Conservation (phyloP, 2,888 invertebrate species). For the Mythimna loreyi region DNA sequence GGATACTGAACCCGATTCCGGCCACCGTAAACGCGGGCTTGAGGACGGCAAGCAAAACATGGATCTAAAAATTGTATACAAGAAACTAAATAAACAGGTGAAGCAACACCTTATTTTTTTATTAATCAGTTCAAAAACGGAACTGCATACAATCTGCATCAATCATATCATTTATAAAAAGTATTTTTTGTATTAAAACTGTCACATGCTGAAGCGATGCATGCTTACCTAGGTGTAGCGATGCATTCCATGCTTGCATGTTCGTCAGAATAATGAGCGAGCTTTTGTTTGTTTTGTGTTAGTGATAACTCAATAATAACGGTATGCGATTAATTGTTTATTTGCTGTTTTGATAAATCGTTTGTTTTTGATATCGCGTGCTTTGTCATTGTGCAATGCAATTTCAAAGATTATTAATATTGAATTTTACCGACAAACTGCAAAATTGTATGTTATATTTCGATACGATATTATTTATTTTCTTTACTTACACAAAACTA, state of each 20-base stretch:
- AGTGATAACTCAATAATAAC: constrained; percentile 18
- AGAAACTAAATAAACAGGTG: too few relatives aligned
- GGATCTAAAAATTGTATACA: too few relatives aligned
- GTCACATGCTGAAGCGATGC: background rate
- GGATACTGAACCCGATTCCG: too few relatives aligned
- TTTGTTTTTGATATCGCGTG: too few relatives aligned
- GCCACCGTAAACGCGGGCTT: too few relatives aligned
- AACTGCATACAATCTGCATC: background rate
- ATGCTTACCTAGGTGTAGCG: background rate
- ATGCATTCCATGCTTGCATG: constrained; percentile 17
- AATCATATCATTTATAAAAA: too few relatives aligned
- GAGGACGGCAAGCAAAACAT: too few relatives aligned
- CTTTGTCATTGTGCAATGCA: too few relatives aligned
- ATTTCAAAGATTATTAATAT: background rate
- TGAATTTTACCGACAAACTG: background rate
- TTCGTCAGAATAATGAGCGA: constrained; percentile 8
- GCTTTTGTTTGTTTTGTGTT: constrained; percentile 31
- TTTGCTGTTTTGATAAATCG: constrained; percentile 6
- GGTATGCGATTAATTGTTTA: constrained; percentile 14
- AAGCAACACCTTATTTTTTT: too few relatives aligned
- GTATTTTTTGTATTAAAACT: background rate
- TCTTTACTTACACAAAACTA: too few relatives aligned
- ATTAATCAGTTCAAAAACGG: background rate
- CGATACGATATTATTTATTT: background rate
- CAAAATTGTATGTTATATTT: background rate